These are phyloP conservation scores for Pseudomyrmex sp. DNA, from an alignment of 1,140 invertebrate genomes.

Conservation along the genomic window DNA sequence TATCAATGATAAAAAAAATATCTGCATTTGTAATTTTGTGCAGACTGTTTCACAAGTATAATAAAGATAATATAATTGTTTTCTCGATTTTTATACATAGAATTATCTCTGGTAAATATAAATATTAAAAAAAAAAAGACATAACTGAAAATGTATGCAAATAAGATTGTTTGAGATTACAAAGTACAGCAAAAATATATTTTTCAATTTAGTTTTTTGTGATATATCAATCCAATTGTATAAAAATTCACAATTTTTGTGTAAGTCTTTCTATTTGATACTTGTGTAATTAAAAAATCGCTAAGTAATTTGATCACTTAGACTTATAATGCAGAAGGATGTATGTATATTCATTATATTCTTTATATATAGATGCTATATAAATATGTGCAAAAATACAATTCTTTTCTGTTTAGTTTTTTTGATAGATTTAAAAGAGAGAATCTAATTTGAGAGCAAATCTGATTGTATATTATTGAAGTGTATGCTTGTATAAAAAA, in stretches of 20 bases:
- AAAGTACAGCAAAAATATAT: too few relatives aligned
- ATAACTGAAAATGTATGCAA: too few relatives aligned
- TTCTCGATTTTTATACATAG: too few relatives aligned
- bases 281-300: not conserved
- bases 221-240: too few relatives aligned
- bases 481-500: constrained; percentile 71
- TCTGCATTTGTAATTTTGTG: constrained; percentile 15
- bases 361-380: constrained; percentile 24
- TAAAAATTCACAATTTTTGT: too few relatives aligned
- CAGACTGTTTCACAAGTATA: not conserved
- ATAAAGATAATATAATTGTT: constrained; percentile 4
- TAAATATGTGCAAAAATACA: constrained; percentile 4
- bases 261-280: too few relatives aligned
- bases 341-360: constrained; percentile 16
- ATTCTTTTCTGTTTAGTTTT: constrained; percentile 35
- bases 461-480: constrained; percentile 73
- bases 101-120: too few relatives aligned
- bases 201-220: too few relatives aligned
- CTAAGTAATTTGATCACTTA: constrained; percentile 1
- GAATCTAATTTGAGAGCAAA: constrained; percentile 64
- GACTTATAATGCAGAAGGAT: too few relatives aligned
- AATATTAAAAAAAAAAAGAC: too few relatives aligned
- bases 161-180: too few relatives aligned
- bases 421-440: constrained; percentile 47
- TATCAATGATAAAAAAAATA: not conserved